Conservation (phyloP, 2,888 invertebrate genomes). For the Pycnomerus fuliginosus region DNA sequence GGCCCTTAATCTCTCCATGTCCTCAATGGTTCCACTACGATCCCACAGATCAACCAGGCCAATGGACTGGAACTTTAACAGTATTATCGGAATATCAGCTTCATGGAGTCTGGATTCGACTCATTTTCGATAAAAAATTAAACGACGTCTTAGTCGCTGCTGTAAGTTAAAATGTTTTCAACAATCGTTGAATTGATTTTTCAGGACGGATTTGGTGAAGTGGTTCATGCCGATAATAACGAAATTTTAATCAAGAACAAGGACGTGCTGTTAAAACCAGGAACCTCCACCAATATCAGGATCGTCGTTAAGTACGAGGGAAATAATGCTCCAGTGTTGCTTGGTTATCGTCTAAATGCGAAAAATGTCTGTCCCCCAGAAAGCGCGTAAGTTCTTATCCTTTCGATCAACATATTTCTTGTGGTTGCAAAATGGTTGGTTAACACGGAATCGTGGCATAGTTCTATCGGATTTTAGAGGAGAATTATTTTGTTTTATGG, state of each 20-base stretch:
- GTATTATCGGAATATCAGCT: slow-evolving; percentile 35
- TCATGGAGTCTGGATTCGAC: slow-evolving; percentile 39
- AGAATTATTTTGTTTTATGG: too few species aligned
- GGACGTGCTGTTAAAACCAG: slow-evolving; percentile 31
- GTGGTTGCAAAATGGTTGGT: too few species aligned
- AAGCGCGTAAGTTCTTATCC: slow-evolving; percentile 30
- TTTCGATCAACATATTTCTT: too few species aligned
- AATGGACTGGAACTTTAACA: slow-evolving; percentile 34
- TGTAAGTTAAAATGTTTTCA: slow-evolving; percentile 35
- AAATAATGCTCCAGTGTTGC: slow-evolving; percentile 34
- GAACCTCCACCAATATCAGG: slow-evolving; percentile 28
- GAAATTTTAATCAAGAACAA: slow-evolving; percentile 38
- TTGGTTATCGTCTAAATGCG: slow-evolving; percentile 43
- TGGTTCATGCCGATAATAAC: slow-evolving; percentile 21
- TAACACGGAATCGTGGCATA: too few species aligned
- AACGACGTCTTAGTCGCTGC: slow-evolving; percentile 23
- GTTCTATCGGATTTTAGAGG: too few species aligned
- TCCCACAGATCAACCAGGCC: slow-evolving; percentile 26
- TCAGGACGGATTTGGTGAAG: slow-evolving; percentile 26
- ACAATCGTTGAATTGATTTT: slow-evolving; percentile 1
- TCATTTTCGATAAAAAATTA: slow-evolving; percentile 35
- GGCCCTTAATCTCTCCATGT: slow-evolving; percentile 33
- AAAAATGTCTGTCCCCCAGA: slow-evolving; percentile 38
- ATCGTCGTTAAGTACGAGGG: slow-evolving; percentile 41
- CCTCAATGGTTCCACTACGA: slow-evolving; percentile 39